Conservation (phyloP, 2,888 invertebrate genomes). For the Synanthedon vespiformis region DNA sequence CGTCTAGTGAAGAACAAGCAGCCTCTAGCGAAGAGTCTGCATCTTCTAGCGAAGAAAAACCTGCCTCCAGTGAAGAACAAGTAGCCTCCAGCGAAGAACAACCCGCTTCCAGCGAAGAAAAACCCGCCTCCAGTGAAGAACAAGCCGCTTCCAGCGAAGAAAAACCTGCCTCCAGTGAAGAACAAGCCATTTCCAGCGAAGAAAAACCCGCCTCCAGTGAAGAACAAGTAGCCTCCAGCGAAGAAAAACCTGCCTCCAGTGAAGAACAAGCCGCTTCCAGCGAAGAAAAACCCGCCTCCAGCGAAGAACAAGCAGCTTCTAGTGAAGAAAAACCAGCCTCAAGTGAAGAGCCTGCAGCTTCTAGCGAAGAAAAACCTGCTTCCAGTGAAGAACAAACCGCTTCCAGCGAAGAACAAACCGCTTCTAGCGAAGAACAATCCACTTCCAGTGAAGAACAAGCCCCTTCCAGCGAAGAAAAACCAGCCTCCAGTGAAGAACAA, state of each 20-base stretch:
- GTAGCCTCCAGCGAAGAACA: too few species aligned
- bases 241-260: neutral
- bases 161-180: too few species aligned
- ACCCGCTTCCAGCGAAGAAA: too few species aligned
- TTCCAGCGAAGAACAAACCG: neutral
- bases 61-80: neutral
- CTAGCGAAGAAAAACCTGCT: neutral
- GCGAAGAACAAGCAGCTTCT: neutral
- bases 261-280: neutral
- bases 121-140: too few species aligned
- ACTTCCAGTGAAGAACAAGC: neutral
- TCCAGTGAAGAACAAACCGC: neutral
- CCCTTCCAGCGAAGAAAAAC: neutral
- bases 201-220: too few species aligned
- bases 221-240: neutral
- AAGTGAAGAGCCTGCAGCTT: neutral
- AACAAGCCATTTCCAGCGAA: too few species aligned
- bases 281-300: neutral
- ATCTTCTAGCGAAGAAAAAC: neutral
- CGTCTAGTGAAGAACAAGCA: neutral
- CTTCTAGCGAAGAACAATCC: neutral
- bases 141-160: too few species aligned
- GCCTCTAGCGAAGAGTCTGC: neutral
- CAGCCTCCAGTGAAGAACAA: neutral
- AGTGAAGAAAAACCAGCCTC: neutral